These are phyloP conservation scores for Antheraea pernyi DNA, from an alignment of 1,140 invertebrate genomes.

Conservation along the genomic window DNA sequence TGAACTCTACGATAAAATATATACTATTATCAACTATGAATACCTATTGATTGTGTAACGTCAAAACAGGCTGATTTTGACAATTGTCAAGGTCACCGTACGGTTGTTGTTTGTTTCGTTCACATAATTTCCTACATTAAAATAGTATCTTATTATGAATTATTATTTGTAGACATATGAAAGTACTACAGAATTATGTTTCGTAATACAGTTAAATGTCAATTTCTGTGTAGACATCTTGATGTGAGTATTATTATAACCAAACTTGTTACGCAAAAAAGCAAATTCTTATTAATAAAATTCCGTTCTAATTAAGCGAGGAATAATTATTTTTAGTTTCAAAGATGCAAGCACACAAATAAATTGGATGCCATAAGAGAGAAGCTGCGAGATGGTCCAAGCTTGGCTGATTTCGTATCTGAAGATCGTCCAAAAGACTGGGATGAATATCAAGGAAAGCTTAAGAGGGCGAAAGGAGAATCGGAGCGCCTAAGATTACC, in stretches of 20 bases:
- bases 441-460: conserved; percentile 88
- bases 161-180: not conserved
- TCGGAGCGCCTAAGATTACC: conserved; percentile 91
- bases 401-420: conserved; percentile 83
- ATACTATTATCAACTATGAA: too few species aligned
- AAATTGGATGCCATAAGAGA: conserved; percentile 80
- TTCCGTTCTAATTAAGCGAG: not conserved
- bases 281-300: too few species aligned
- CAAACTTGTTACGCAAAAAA: not conserved
- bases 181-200: conserved; percentile 36
- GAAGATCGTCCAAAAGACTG: conserved; percentile 81
- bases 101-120: not conserved
- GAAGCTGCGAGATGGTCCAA: conserved; percentile 82
- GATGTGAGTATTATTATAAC: conserved; percentile 35
- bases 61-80: conserved; percentile 6
- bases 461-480: conserved; percentile 92
- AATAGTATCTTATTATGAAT: not conserved
- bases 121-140: not conserved
- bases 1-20: too few species aligned
- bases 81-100: not conserved
- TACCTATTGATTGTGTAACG: not conserved
- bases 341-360: conserved; percentile 56
- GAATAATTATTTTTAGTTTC: conserved; percentile 31
- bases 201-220: conserved; percentile 43
- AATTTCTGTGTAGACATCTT: conserved; percentile 33